Evolutionary conservation across 2,888 invertebrate species (phyloP).

Genomic region (Chaetoderma sp.): DNA sequence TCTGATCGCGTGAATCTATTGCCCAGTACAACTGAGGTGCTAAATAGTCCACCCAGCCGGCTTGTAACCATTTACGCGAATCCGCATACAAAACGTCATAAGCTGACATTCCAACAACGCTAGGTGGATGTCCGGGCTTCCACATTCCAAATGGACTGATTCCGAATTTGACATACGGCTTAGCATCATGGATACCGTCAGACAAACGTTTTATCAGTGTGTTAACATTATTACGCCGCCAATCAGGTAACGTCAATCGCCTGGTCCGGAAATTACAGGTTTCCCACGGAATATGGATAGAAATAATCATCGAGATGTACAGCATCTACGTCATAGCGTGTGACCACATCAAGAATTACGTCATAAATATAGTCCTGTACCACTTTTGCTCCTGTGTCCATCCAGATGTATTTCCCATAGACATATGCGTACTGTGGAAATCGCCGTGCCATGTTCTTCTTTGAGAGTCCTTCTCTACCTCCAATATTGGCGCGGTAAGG

Average conservation of each 20-base stretch:
- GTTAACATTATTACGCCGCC: slow-evolving; percentile 62
- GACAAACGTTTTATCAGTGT: slow-evolving; percentile 46
- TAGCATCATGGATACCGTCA: slow-evolving; percentile 39
- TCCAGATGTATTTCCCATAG: slow-evolving; percentile 56
- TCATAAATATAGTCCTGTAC: slow-evolving; percentile 48
- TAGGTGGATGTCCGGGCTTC: slow-evolving; percentile 54
- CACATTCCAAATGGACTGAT: slow-evolving; percentile 66
- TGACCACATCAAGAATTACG: slow-evolving; percentile 56
- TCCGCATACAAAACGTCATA: slow-evolving; percentile 57
- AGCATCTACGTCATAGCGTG: slow-evolving; percentile 61
- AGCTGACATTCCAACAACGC: slow-evolving; percentile 51
- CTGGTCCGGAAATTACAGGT: slow-evolving; percentile 53
- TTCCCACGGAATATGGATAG: slow-evolving; percentile 62
- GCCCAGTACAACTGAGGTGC: slow-evolving; percentile 64
- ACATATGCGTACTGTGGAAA: slow-evolving; percentile 53
- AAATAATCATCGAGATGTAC: slow-evolving; percentile 66
- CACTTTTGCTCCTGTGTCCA: slow-evolving; percentile 59
- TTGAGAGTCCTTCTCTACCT: too few species aligned
- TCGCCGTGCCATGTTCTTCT: slow-evolving; percentile 56
- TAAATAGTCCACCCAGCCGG: slow-evolving; percentile 62
- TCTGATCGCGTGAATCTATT: slow-evolving; percentile 59
- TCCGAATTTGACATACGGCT: slow-evolving; percentile 53
- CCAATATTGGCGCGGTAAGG: slow-evolving; percentile 58
- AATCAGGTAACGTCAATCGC: slow-evolving; percentile 53
- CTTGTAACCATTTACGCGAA: slow-evolving; percentile 54